Percentiles rank a stretch among this genome's conserved stretches.
These are phyloP conservation scores for Tholera decimalis DNA, from an alignment of 2,888 invertebrate genomes.

Conservation along the genomic window DNA sequence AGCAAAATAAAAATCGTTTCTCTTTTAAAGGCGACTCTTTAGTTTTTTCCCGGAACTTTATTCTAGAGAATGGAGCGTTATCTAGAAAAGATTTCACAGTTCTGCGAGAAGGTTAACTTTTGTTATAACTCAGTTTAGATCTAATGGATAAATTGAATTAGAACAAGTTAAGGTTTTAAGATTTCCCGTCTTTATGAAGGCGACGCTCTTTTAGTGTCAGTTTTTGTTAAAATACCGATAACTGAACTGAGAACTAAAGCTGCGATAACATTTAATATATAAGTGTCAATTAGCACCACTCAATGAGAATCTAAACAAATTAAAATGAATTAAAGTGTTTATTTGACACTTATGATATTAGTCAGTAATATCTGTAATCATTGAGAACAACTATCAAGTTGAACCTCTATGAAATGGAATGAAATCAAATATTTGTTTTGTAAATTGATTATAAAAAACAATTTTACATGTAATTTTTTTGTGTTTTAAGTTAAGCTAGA, in stretches of 20 bases:
- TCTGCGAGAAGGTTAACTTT: slow-evolving; percentile 59
- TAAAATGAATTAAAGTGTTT: too few species aligned
- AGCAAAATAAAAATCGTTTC: slow-evolving; percentile 55
- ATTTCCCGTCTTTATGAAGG: slow-evolving; percentile 40
- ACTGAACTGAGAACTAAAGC: not conserved
- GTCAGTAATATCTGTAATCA: too few species aligned
- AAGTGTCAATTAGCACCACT: too few species aligned
- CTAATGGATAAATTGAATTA: slow-evolving; percentile 57
- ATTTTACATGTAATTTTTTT: too few species aligned
- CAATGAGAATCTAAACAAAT: too few species aligned
- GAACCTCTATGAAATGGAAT: too few species aligned
- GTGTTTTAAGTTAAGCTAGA: too few species aligned
- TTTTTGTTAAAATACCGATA: slow-evolving; percentile 17
- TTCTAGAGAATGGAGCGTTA: slow-evolving; percentile 29
- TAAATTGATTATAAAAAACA: too few species aligned
- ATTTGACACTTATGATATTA: too few species aligned
- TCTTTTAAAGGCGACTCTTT: slow-evolving; percentile 31
- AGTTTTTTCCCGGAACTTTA: slow-evolving; percentile 26
- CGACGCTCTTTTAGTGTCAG: slow-evolving; percentile 33
- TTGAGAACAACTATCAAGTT: too few species aligned
- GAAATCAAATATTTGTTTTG: too few species aligned
- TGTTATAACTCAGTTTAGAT: slow-evolving; percentile 60
- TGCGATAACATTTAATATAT: not conserved
- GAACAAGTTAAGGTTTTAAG: slow-evolving; percentile 50
- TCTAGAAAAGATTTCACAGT: slow-evolving; percentile 47